A percentile compares a stretch with the other conserved stretches of the same genome.
These are phyloP conservation scores for Yasuhikotakia modesta DNA, from an alignment of 2,797 vertebrate genomes.

Conservation along the genomic window DNA sequence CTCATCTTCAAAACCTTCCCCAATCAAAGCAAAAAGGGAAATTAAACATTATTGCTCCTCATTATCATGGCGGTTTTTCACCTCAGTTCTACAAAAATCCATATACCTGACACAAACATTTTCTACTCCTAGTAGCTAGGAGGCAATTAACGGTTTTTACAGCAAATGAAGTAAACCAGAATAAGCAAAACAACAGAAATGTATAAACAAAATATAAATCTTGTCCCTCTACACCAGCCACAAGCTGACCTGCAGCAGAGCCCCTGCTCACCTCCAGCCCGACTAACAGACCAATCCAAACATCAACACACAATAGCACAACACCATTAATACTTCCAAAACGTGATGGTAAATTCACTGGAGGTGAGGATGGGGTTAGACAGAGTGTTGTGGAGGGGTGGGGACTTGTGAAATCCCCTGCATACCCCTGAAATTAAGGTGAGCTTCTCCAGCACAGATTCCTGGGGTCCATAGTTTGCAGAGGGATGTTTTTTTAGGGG, in stretches of 20 bases:
- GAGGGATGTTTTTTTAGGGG: constrained; percentile 27
- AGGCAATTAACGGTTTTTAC: constrained; percentile 47
- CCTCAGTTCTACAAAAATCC: no score
- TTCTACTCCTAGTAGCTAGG: constrained; percentile 36
- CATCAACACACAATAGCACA: constrained; percentile 43
- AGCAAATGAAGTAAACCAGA: constrained; percentile 21
- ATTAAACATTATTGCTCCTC: constrained; percentile 80
- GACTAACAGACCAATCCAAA: constrained; percentile 47
- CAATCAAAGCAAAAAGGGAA: constrained; percentile 67
- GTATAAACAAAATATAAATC: constrained; percentile 72
- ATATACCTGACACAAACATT: background rate
- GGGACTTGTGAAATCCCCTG: constrained; percentile 14
- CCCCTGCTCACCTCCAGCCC: constrained; percentile 69
- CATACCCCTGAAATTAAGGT: constrained; percentile 23
- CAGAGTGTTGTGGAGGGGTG: constrained; percentile 41
- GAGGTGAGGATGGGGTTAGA: constrained; percentile 49
- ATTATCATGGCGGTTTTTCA: constrained; percentile 66
- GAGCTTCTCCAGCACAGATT: constrained; percentile 59
- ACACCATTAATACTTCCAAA: constrained; percentile 25
- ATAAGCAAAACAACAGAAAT: constrained; percentile 57
- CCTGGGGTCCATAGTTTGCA: constrained; percentile 51
- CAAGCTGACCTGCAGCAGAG: constrained; percentile 84
- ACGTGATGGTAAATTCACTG: constrained; percentile 35
- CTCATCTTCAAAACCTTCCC: constrained; percentile 56
- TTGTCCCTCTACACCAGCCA: constrained; percentile 69